A percentile compares a stretch with the other conserved stretches of the same genome.
These are phyloP conservation scores for Gallinago nigripennis DNA, from an alignment of 2,797 vertebrate genomes.

Conservation along the genomic window DNA sequence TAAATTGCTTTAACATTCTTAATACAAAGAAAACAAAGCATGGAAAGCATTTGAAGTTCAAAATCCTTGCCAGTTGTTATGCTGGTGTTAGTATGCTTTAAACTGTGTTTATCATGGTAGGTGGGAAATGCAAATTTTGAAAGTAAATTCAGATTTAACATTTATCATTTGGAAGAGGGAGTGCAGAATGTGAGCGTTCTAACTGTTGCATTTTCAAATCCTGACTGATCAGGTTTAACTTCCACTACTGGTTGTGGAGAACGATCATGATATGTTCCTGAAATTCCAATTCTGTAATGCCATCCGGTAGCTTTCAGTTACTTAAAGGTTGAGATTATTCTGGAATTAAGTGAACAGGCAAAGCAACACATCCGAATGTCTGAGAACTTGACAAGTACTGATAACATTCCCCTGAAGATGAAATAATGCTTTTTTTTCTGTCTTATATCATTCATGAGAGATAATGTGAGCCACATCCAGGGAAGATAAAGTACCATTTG, in stretches of 20 bases:
- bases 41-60: neutral
- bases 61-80: neutral
- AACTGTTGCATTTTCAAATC: neutral
- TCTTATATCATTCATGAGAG: neutral
- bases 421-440: neutral
- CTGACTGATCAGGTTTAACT: neutral
- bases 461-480: neutral
- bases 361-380: neutral
- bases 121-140: neutral
- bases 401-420: neutral
- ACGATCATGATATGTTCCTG: neutral
- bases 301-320: neutral
- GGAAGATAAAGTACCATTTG: neutral
- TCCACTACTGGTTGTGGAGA: neutral
- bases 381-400: neutral
- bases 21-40: neutral
- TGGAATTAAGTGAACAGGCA: neutral
- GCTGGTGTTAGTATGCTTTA: neutral
- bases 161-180: neutral
- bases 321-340: neutral
- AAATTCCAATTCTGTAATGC: neutral
- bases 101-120: neutral
- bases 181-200: neutral
- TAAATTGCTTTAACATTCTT: neutral
- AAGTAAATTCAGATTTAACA: neutral